phyloP scores from a whole-genome alignment of 92 coral and sea anemone species.

The Epizoanthus scotinus region DNA sequence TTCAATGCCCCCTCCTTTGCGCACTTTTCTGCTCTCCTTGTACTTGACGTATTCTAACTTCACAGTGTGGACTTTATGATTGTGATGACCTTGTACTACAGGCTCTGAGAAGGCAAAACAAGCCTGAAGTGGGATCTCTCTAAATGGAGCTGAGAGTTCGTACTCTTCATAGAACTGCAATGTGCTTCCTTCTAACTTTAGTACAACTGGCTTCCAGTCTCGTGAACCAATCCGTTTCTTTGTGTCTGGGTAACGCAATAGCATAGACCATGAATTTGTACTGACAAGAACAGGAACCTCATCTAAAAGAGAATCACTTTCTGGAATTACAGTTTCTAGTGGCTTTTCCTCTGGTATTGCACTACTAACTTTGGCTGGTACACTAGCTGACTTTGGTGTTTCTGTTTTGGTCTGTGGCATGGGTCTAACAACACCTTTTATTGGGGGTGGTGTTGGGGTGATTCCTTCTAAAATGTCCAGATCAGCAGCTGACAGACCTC shows the following conservation, averaged over 20 bases:
- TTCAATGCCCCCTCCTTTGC: slow-evolving; percentile 78
- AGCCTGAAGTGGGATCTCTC: slow-evolving; percentile 94
- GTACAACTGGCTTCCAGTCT: slow-evolving; percentile 89
- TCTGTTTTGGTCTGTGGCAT: neutral
- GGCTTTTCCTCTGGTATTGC: slow-evolving; percentile 32
- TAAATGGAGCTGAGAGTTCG: slow-evolving; percentile 93
- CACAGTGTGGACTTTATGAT: slow-evolving; percentile 86
- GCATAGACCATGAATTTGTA: slow-evolving; percentile 91
- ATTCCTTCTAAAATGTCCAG: slow-evolving; percentile 38
- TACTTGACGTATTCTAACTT: slow-evolving; percentile 90
- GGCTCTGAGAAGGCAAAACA: slow-evolving; percentile 79
- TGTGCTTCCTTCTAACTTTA: slow-evolving; percentile 88
- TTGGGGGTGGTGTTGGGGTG: neutral
- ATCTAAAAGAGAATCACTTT: slow-evolving; percentile 47
- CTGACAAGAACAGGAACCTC: slow-evolving; percentile 51
- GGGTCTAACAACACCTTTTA: neutral
- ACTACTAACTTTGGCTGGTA: slow-evolving; percentile 5
- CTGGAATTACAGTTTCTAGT: slow-evolving; percentile 38
- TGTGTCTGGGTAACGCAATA: slow-evolving; percentile 92
- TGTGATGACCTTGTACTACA: slow-evolving; percentile 66
- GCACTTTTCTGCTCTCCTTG: slow-evolving; percentile 77
- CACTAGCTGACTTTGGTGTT: neutral
- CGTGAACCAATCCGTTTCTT: slow-evolving; percentile 85
- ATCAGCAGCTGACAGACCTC: slow-evolving; percentile 39
- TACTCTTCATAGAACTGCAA: slow-evolving; percentile 88